These are phyloP conservation scores for Molorchus minor DNA, from an alignment of 2,888 invertebrate genomes.

Conservation along the genomic window DNA sequence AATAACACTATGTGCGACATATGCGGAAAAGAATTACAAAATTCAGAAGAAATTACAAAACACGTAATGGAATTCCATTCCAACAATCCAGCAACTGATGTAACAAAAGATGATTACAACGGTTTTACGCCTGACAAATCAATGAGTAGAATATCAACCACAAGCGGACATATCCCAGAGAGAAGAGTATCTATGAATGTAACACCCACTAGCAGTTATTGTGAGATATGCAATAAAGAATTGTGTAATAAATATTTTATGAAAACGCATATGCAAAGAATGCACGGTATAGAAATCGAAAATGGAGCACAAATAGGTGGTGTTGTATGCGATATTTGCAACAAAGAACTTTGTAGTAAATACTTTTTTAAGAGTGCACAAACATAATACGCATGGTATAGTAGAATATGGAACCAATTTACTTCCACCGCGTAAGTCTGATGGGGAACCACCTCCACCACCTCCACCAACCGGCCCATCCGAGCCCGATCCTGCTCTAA, in stretches of 20 bases:
- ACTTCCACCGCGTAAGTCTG: constrained; percentile 60
- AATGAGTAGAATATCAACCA: constrained; percentile 49
- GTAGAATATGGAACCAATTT: constrained; percentile 76
- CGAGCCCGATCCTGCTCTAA: constrained; percentile 63
- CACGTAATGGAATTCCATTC: constrained; percentile 77
- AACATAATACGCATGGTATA: constrained; percentile 97
- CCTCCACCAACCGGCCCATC: constrained; percentile 38
- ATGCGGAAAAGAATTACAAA: constrained; percentile 63
- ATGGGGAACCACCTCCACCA: constrained; percentile 57
- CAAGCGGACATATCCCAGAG: constrained; percentile 58
- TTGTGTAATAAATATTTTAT: constrained; percentile 99
- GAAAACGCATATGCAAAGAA: constrained; percentile 99
- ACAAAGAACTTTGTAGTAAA: constrained; percentile 97
- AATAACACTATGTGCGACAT: constrained; percentile 61
- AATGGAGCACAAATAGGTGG: constrained; percentile 93
- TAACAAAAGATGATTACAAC: constrained; percentile 55
- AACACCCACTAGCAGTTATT: constrained; percentile 86
- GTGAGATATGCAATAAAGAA: constrained; percentile 98
- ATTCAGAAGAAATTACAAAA: constrained; percentile 72
- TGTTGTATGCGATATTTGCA: constrained; percentile 96
- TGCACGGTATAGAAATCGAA: constrained; percentile 96
- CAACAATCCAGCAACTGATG: constrained; percentile 44
- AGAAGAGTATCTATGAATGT: constrained; percentile 70
- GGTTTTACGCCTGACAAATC: constrained; percentile 65
- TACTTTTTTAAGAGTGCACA: constrained; percentile 97